A percentile compares a stretch with the other conserved stretches of the same genome.
These are phyloP conservation scores for Harlomillsia oculata DNA, from an alignment of 1,140 invertebrate species.

Conservation along the genomic window DNA sequence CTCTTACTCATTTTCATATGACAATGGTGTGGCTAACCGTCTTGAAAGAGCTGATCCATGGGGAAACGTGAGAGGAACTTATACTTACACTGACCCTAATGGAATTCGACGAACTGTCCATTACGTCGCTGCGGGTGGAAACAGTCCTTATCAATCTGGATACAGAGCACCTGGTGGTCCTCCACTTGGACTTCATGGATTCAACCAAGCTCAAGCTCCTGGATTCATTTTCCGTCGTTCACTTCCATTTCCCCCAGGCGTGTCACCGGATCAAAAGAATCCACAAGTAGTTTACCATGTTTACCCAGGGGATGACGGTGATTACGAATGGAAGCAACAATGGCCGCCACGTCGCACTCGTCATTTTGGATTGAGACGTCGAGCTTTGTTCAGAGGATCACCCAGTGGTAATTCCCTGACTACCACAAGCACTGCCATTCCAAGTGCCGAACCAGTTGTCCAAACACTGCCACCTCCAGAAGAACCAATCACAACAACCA, in stretches of 20 bases:
- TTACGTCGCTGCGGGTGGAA: conserved; percentile 17
- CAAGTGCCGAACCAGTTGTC: not conserved
- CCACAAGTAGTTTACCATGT: conserved; percentile 28
- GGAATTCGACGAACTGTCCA: conserved; percentile 23
- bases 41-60: conserved; percentile 57
- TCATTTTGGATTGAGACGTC: not conserved
- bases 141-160: too few species aligned
- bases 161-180: conserved; percentile 25
- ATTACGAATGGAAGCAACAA: conserved; percentile 1
- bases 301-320: conserved; percentile 19
- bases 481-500: not conserved
- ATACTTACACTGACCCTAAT: conserved; percentile 52
- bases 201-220: conserved; percentile 1
- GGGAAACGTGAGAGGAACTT: conserved; percentile 58
- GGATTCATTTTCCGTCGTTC: not conserved
- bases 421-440: not conserved
- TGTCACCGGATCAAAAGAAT: conserved; percentile 1
- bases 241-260: not conserved
- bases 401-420: not conserved
- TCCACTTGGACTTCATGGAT: not conserved
- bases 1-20: conserved; percentile 48
- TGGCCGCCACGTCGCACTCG: not conserved
- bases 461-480: not conserved
- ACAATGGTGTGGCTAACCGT: conserved; percentile 58
- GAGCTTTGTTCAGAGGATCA: not conserved